phyloP scores from a whole-genome alignment of 1,140 invertebrate species.

The Limonius californicus region DNA sequence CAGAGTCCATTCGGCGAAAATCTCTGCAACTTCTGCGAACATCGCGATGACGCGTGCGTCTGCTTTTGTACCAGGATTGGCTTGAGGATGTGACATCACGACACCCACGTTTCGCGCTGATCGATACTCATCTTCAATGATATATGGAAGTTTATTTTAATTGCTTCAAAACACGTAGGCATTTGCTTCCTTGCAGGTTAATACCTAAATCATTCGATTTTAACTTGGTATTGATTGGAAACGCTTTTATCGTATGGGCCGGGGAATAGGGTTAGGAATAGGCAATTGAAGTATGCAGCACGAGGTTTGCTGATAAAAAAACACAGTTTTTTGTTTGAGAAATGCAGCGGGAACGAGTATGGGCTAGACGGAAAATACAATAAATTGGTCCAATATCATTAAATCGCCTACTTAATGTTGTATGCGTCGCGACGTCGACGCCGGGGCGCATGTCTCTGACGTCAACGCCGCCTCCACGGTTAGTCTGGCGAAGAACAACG shows the following conservation, averaged over 20 bases:
- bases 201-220: neutral
- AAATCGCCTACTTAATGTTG: slow-evolving; percentile 17
- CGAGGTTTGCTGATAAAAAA: too few species aligned
- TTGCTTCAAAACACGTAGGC: neutral
- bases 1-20: slow-evolving; percentile 24
- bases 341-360: slow-evolving; percentile 4
- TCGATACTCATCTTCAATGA: slow-evolving; percentile 22
- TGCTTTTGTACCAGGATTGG: neutral
- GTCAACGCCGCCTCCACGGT: slow-evolving; percentile 42
- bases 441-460: slow-evolving; percentile 35
- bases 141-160: slow-evolving; percentile 4
- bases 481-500: slow-evolving; percentile 37
- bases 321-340: neutral
- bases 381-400: slow-evolving; percentile 2
- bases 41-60: slow-evolving; percentile 14
- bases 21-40: slow-evolving; percentile 17
- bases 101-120: slow-evolving; percentile 11
- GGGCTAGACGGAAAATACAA: neutral
- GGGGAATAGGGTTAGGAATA: too few species aligned
- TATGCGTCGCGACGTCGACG: slow-evolving; percentile 20
- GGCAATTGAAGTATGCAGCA: too few species aligned
- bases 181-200: neutral
- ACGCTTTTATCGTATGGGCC: too few species aligned
- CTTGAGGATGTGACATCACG: slow-evolving; percentile 17
- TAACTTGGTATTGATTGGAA: neutral